A percentile compares a stretch with the other conserved stretches of the same genome.
Evolutionary conservation across 64 coral and sea anemone genomes (phyloP).

Genomic region (Stylophora pistillata): DNA sequence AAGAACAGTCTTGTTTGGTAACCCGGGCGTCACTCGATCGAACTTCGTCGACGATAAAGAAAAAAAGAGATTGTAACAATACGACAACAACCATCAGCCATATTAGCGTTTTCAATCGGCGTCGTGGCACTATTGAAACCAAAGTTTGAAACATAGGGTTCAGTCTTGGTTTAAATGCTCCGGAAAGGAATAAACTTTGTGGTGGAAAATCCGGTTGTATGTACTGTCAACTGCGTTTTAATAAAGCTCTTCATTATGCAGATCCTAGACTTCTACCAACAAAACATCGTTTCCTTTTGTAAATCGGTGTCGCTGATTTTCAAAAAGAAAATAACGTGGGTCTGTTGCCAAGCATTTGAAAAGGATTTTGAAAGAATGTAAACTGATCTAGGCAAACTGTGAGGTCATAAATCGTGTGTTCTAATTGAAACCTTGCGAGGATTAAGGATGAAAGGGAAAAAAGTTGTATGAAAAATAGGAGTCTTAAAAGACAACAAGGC

Average conservation of each 20-base stretch:
- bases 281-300: neutral
- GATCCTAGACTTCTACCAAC: neutral
- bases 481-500: too few species aligned
- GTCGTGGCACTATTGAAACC: neutral
- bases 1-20: neutral
- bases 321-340: neutral
- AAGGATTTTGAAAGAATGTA: neutral
- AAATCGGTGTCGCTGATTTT: neutral
- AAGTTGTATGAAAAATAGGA: too few species aligned
- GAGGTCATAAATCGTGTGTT: neutral
- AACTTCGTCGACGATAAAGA: constrained; percentile 5
- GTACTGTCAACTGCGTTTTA: neutral
- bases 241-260: neutral
- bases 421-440: neutral
- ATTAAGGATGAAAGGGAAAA: neutral
- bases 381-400: neutral
- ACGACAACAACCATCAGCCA: constrained; percentile 1
- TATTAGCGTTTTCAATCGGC: neutral
- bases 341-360: neutral
- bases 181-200: neutral
- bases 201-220: neutral
- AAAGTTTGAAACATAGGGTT: neutral
- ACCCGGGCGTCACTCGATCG: neutral
- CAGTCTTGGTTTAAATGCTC: too few species aligned
- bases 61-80: neutral